Base-by-base conservation (phyloP, 2,888 invertebrate genomes). In the Chorisops tibialis region DNA sequence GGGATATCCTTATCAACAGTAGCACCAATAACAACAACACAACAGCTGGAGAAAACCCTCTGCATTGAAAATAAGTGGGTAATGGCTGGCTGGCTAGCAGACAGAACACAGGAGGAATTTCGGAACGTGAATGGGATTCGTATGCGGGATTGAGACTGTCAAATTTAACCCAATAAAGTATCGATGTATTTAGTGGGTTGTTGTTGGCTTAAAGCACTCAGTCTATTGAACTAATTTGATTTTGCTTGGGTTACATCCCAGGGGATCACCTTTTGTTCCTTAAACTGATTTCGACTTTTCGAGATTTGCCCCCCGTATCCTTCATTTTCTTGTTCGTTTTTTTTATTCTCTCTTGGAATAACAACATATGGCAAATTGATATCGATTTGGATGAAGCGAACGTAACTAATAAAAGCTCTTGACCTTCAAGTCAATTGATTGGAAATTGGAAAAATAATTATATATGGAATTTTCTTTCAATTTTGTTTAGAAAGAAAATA, bases 211-310 rank as follows among this genome's bases (percentile, higher is more conserved):
- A 56, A 56, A 45, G 56, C 56, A 56, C 56, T 56, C 56, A 56
- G 56, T 56, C 56, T 43, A 56, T 56, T 56, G 56, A 35, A 56
- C 56, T 56, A 56, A 56, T 56, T 56, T 45, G 56, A 56, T 56
- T 56, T 56, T 56, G 56, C 43, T 56, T 43, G 43, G 56, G 56
- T 56, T 45, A 56, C 56, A 56, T 56, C 56, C 56, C 56, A 45
- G 56, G 56, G 56, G 56, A 56, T 56, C 56, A 45, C 59, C 59
- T 59, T 58, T 59, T 49, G 59, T 48, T 47, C 59, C 49, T 59
- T 37, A 48, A 59, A 56, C 56, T 56, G 56, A 56, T 56, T 56
- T 45, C 16, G 24, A 54, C 12, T 51, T 4, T 11, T 45, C 18
- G 19, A 45, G 19, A 9, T 41, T 41, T 14, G 12, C 6, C 24